Conservation (phyloP, 2,797 vertebrate genomes). For the Melanotaenia pygmaea region DNA sequence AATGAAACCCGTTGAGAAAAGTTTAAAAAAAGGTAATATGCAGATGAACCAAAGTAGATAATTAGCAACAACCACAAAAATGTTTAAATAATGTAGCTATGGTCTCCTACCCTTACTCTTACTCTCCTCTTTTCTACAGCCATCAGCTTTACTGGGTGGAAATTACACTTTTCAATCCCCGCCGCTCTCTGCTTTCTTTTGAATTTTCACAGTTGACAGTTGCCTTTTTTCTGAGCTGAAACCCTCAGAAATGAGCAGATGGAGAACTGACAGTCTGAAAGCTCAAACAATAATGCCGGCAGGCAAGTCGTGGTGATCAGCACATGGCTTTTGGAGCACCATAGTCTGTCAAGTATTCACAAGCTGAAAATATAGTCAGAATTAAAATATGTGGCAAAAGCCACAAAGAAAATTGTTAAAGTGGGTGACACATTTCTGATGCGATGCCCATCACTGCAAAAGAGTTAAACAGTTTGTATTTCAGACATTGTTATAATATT, state of each 20-base stretch:
- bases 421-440: conserved; percentile 19
- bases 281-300: conserved; percentile 57
- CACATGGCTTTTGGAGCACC: conserved; percentile 49
- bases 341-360: conserved; percentile 41
- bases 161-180: conserved; percentile 55
- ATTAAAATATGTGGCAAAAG: conserved; percentile 1
- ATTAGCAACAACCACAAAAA: conserved; percentile 9
- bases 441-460: conserved; percentile 1
- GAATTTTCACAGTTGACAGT: conserved; percentile 57
- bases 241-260: conserved; percentile 66
- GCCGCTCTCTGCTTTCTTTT: conserved; percentile 44
- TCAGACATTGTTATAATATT: background rate
- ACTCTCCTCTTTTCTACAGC: conserved; percentile 48
- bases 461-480: conserved; percentile 8
- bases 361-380: conserved; percentile 10
- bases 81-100: background rate
- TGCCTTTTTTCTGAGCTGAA: conserved; percentile 59
- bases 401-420: conserved; percentile 21
- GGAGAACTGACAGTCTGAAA: conserved; percentile 64
- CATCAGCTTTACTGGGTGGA: conserved; percentile 49
- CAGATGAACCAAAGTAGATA: conserved; percentile 28
- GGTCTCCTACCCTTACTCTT: background rate
- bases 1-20: conserved; percentile 5
- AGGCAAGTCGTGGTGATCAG: conserved; percentile 47
- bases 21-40: conserved; percentile 27